Conservation (phyloP, 1,140 invertebrate genomes). For the Cataglyphis hispanica region DNA sequence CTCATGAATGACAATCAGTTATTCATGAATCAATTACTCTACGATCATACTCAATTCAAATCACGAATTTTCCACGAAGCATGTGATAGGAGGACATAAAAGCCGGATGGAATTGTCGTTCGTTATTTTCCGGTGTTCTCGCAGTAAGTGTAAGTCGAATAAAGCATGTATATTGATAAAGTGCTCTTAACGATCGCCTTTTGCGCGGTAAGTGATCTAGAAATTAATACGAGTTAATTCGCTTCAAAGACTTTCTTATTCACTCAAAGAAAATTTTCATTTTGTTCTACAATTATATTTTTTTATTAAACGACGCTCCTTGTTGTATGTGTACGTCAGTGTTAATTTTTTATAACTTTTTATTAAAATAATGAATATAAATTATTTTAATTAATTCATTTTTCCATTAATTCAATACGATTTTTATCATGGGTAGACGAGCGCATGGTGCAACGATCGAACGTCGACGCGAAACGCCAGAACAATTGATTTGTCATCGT, state of each 20-base stretch:
- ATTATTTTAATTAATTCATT: not conserved
- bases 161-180: slow-evolving; percentile 11
- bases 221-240: not conserved
- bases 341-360: not conserved
- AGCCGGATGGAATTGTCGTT: not conserved
- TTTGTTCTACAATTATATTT: not conserved
- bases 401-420: not conserved
- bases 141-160: not conserved
- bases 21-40: slow-evolving; percentile 19
- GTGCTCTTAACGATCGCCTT: slow-evolving; percentile 26
- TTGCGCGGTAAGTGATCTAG: slow-evolving; percentile 55
- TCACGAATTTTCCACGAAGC: slow-evolving; percentile 32
- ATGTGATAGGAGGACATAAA: slow-evolving; percentile 51
- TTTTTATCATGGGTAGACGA: slow-evolving; percentile 45
- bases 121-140: slow-evolving; percentile 34
- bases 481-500: slow-evolving; percentile 53
- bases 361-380: not conserved
- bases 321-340: not conserved
- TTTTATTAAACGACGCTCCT: not conserved
- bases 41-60: slow-evolving; percentile 49
- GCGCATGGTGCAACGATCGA: slow-evolving; percentile 29
- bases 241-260: not conserved
- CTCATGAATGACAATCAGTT: slow-evolving; percentile 64
- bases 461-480: slow-evolving; percentile 43
- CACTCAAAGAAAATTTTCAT: not conserved